Base-by-base conservation (phyloP, 2,888 invertebrate species). In the Dolichomitus sp. region DNA sequence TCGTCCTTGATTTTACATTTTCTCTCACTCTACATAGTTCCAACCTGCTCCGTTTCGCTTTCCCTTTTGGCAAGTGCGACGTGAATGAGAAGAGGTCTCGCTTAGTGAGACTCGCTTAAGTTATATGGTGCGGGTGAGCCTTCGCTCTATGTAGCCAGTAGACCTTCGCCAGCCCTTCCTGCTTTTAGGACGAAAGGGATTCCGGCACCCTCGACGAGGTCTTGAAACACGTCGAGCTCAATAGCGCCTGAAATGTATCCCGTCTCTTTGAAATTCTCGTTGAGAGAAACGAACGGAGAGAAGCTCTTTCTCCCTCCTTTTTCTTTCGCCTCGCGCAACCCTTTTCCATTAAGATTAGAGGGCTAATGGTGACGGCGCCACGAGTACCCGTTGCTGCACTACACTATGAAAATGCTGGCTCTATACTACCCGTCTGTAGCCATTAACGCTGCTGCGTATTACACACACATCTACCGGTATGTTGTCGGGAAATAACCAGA, bases 341-440 rank as follows among this genome's bases (percentile, higher is more conserved):
- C 85, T 86, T 87, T 87, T 84, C 86, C 87, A 87, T 87, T 87
- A 86, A 87, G 84, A 87, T 87, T 87, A 86, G 83, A 79, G 73
- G 77, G 85, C 87, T 87, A 87, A 87, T 87, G 84, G 87, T 42
- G 50, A 68, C 68, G 33, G 48, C 69, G 54, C 17, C 61, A 57
- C 40, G 66, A 75, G 57, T 33, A 59, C 70, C 14, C 7, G 37
- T 9, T 17, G 59, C 33, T 54, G 59, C 66, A 61, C 45, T 72
- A 73, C 42, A 66, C 54, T 72, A 66, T 50, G 80, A 65, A 68
- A 74, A 78, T 54, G 52, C 72, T 9, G 37, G 37, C 75, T 76
- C 70, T 61, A 65, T 68, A 72, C 30, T 17, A 19, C 65, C 33
- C 54, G n/a, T 63, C 9, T 4, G n/a, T n/a, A 59, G 50, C 33